Evolutionary conservation across 2,797 vertebrate species (phyloP), one percentile per base, ranked within the genome.

Genomic region (Hyperoplus lanceolatus): DNA sequence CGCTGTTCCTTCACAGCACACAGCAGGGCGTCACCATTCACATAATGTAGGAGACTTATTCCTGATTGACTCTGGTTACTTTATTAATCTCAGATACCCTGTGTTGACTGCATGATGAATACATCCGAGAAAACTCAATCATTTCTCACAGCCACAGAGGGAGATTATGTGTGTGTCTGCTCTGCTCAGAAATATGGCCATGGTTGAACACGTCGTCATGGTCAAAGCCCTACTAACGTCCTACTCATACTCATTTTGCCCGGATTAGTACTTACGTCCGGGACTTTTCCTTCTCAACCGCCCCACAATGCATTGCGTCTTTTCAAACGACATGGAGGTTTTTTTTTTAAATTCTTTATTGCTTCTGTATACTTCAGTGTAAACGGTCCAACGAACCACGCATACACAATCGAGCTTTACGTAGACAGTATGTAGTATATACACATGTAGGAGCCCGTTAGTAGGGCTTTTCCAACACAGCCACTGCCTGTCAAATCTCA

Each of bases 1-100:
- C 29, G 29, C 36, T 50, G 70, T 50, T 73, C 67, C 16, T 38
- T 58, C 54, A 53, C 63, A 63, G 46, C 43, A 63, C 13, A 3
- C 46, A 74, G 36, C 64, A 42, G 43, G 42, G 39, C 66, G 66
- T 46, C 4, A 12, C 15, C 42, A 59, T 54, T 73, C 39, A 43
- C 59, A 42, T 56, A 36, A 78, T 48, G 39, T 29, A 63, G 16
- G 43, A 48, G 29, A 42, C 36, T 21, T 51, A 18, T 45, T 77
- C 21, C 36, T 43, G 43, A 57, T 45, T 62, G 41, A 62, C 16
- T 74, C 49, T 21, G 58, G 36, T 58, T 60, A 18, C 21, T 49
- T 45, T 14, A 50, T 60, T 50, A 59, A 38, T 9, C 49, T 7
- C 29, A 14, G 38, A 45, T 29, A 50, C 10, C 5, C 5, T 3